Conservation (phyloP, 2,888 invertebrate genomes). For the Aromia moschata region DNA sequence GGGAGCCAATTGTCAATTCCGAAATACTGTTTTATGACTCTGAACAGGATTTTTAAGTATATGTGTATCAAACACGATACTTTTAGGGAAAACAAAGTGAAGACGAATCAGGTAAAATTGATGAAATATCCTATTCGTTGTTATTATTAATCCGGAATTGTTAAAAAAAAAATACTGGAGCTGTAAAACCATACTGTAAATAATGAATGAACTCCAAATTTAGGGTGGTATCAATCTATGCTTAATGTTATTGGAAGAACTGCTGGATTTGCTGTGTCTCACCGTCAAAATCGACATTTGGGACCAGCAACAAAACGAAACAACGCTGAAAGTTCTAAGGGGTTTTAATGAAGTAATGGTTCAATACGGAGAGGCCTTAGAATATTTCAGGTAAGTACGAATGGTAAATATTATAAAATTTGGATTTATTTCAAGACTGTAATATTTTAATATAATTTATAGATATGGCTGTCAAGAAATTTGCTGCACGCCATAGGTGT, state of each 20-base stretch:
- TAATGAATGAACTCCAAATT: no score
- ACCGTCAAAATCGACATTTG: constrained; percentile 69
- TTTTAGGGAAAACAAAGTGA: constrained; percentile 46
- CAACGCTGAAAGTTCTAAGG: constrained; percentile 64
- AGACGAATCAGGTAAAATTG: constrained; percentile 44
- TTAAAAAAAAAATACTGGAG: no score
- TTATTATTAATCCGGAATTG: no score
- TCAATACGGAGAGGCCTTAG: constrained; percentile 68
- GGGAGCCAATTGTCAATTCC: constrained; percentile 63
- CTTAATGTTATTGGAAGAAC: constrained; percentile 63
- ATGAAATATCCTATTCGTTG: no score
- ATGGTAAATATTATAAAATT: no score
- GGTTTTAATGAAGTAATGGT: constrained; percentile 68
- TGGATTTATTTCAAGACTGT: neutral
- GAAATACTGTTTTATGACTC: constrained; percentile 62
- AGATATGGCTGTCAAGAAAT: no score
- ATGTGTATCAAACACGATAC: constrained; percentile 51
- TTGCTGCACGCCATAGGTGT: no score
- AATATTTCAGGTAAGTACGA: constrained; percentile 65
- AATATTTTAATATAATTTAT: no score
- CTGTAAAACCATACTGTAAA: no score
- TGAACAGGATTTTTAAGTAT: constrained; percentile 57
- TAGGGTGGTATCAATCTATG: constrained; percentile 66
- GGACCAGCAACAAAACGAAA: constrained; percentile 64
- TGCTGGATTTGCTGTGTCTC: constrained; percentile 65